These are phyloP conservation scores for Nixonia krombeini DNA, from an alignment of 1,140 invertebrate genomes.

Conservation along the genomic window DNA sequence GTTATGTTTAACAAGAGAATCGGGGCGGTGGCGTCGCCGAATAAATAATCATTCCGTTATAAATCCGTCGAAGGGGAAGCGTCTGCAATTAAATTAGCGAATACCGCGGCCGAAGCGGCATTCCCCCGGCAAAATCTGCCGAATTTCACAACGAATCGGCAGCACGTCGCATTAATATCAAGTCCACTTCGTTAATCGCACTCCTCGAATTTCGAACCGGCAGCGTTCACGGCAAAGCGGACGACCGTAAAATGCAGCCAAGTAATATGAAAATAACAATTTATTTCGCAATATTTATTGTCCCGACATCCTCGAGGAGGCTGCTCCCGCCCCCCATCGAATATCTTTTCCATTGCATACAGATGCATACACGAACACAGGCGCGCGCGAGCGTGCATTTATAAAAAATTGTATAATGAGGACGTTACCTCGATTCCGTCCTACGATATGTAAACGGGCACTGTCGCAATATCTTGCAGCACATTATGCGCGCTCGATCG, in stretches of 20 bases:
- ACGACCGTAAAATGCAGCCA: slow-evolving; percentile 27
- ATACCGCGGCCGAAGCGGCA: not conserved
- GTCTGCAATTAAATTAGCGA: not conserved
- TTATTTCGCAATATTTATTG: slow-evolving; percentile 39
- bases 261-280: slow-evolving; percentile 44
- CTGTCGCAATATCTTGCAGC: slow-evolving; percentile 53
- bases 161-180: slow-evolving; percentile 42
- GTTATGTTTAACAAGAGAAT: too few species aligned
- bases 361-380: slow-evolving; percentile 27
- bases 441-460: slow-evolving; percentile 48
- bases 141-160: slow-evolving; percentile 41
- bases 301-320: slow-evolving; percentile 25
- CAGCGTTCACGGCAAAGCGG: slow-evolving; percentile 17
- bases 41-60: too few species aligned
- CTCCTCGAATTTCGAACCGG: slow-evolving; percentile 31
- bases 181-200: slow-evolving; percentile 44
- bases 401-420: slow-evolving; percentile 54
- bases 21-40: too few species aligned
- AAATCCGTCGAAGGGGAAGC: too few species aligned
- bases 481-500: slow-evolving; percentile 51
- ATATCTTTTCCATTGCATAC: slow-evolving; percentile 35
- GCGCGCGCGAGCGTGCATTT: slow-evolving; percentile 6
- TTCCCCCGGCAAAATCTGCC: slow-evolving; percentile 36
- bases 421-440: slow-evolving; percentile 42
- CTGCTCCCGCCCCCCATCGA: slow-evolving; percentile 18